These are phyloP conservation scores for Blera fallax DNA, from an alignment of 2,888 invertebrate species.

Conservation along the genomic window DNA sequence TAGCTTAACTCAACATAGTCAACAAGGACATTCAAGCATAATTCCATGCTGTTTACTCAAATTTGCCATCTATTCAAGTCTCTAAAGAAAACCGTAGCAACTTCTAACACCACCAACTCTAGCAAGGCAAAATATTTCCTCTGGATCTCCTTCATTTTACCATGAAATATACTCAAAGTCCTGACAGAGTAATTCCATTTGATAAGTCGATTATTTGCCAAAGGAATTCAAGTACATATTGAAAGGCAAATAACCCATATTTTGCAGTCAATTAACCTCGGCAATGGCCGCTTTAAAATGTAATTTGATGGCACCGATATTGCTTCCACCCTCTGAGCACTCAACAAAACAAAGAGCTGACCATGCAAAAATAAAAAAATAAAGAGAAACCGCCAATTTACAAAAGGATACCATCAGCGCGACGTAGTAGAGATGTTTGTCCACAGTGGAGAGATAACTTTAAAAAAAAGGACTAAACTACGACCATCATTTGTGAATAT, in stretches of 20 bases:
- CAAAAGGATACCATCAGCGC: constrained; percentile 11
- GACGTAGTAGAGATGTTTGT: constrained; percentile 5
- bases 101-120: not conserved
- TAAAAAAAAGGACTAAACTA: constrained; percentile 29
- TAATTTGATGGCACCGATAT: constrained; percentile 43
- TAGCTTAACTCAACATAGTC: not conserved
- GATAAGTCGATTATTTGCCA: constrained; percentile 62
- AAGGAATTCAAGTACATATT: constrained; percentile 57
- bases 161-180: constrained; percentile 13
- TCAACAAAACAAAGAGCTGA: constrained; percentile 13
- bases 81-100: not conserved
- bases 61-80: not conserved
- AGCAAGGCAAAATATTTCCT: no score
- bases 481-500: constrained; percentile 19
- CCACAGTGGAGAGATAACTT: constrained; percentile 13
- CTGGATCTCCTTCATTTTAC: not conserved
- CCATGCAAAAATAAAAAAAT: not conserved
- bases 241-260: constrained; percentile 65
- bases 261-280: constrained; percentile 63
- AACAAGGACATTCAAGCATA: not conserved
- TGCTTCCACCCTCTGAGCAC: not conserved
- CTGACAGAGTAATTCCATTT: constrained; percentile 54
- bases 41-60: not conserved
- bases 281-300: constrained; percentile 37
- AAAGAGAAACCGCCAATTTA: constrained; percentile 2